Evolutionary conservation across 2,113 vertebrate genomes (phyloP), one percentile per base, ranked within the genome.

Genomic region (Clupea harengus): DNA sequence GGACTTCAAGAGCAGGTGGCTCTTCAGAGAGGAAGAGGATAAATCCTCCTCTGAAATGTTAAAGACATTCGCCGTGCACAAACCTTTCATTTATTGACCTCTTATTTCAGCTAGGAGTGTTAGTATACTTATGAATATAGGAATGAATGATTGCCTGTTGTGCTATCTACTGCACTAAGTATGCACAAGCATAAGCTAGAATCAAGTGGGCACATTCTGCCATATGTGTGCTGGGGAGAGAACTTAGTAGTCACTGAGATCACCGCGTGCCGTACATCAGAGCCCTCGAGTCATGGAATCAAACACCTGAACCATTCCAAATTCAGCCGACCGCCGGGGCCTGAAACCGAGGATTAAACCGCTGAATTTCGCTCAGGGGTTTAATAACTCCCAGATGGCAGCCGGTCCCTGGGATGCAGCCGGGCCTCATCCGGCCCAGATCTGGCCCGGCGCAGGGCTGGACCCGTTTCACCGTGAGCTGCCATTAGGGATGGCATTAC

Each of bases 251-350:
- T 64, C 18, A 22, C 57, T 64, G 18, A 64, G 57, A 64, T 64
- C 57, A 13, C 64, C 10, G 8, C n/a, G 2, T 10, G 25, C 9
- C 25, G 15, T 32, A 72, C 64, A 72, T 28, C 25, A 72, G 22
- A 25, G 64, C 64, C 64, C 64, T 72, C 64, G 25, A 32, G n/a
- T 72, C 64, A 28, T 25, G 1, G 64, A 72, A 72, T 72, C 25
- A 72, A 72, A 32, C n/a, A 28, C 64, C 64, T 67, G 60, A 67
- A n/a, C 60, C 60, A 9, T 67, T 67, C 60, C 60, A 67, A 67
- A 67, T 67, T 22, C 60, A 67, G 60, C 64, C 64, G 64, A 72
- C 25, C 64, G 25, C 25, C 64, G 28, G 39, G 64, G 64, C 64
- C 25, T 8, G 64, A 13, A 72, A 72, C 64, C 3, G 64, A 32